Conservation (phyloP, 2,797 vertebrate species). For the Scyliorhinus canicula region DNA sequence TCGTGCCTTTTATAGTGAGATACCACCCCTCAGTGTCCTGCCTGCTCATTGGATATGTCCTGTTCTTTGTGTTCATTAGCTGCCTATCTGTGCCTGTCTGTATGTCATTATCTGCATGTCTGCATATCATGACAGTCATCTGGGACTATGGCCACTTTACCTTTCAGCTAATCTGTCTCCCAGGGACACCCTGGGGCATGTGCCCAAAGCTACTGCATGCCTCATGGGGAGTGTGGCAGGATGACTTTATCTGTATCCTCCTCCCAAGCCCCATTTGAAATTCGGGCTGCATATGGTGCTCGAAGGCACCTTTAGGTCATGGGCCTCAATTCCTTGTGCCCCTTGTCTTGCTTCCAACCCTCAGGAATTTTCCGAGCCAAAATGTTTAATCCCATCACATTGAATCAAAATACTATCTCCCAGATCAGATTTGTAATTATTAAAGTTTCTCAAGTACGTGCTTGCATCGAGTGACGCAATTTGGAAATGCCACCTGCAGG, state of each 20-base stretch:
- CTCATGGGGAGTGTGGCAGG: background rate
- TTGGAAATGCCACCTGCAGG: background rate
- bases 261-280: background rate
- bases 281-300: background rate
- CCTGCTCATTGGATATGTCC: no score
- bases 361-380: background rate
- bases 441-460: background rate
- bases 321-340: background rate
- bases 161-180: background rate
- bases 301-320: background rate
- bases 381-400: background rate
- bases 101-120: no score
- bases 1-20: no score
- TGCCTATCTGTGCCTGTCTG: no score
- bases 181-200: background rate
- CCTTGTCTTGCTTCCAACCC: background rate
- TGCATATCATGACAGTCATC: no score
- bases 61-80: no score
- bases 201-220: background rate
- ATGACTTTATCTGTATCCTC: background rate
- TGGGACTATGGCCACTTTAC: no score
- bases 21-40: no score
- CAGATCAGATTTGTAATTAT: constrained; percentile 20
- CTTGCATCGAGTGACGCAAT: constrained; percentile 2
- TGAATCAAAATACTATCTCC: constrained; percentile 10